Conservation (phyloP, 2,797 vertebrate genomes). For the Lemur catta region DNA sequence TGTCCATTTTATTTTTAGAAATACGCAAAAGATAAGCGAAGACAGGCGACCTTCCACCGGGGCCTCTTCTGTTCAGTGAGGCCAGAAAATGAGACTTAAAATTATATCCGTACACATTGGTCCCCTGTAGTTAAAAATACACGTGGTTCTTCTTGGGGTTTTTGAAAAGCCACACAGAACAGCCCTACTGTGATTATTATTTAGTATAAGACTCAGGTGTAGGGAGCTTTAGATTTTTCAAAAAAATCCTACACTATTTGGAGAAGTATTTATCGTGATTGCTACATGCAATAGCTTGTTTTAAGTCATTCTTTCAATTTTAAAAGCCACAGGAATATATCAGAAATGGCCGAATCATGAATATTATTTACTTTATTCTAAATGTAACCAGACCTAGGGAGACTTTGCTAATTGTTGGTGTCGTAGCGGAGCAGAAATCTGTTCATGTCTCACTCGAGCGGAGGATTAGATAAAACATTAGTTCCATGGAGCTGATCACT, state of each 20-base stretch:
- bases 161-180: neutral
- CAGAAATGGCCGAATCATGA: conserved; percentile 65
- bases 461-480: conserved; percentile 64
- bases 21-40: conserved; percentile 15
- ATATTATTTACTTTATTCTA: conserved; percentile 73
- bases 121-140: conserved; percentile 21
- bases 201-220: neutral
- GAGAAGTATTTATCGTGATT: conserved; percentile 18
- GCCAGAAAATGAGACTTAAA: conserved; percentile 34
- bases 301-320: conserved; percentile 57
- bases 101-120: neutral
- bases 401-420: conserved; percentile 65
- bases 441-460: conserved; percentile 62
- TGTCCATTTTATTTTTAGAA: conserved; percentile 55
- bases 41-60: neutral
- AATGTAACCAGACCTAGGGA: conserved; percentile 65
- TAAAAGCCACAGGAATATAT: conserved; percentile 61
- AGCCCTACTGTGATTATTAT: neutral
- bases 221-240: neutral
- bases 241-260: neutral
- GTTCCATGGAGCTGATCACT: conserved; percentile 36
- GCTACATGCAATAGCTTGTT: neutral
- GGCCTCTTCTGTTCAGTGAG: neutral
- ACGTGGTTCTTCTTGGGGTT: neutral
- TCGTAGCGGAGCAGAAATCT: conserved; percentile 64